A percentile compares a stretch with the other conserved stretches of the same genome.
These are phyloP conservation scores for Pycnomerus fuliginosus DNA, from an alignment of 2,888 invertebrate genomes.

Conservation along the genomic window DNA sequence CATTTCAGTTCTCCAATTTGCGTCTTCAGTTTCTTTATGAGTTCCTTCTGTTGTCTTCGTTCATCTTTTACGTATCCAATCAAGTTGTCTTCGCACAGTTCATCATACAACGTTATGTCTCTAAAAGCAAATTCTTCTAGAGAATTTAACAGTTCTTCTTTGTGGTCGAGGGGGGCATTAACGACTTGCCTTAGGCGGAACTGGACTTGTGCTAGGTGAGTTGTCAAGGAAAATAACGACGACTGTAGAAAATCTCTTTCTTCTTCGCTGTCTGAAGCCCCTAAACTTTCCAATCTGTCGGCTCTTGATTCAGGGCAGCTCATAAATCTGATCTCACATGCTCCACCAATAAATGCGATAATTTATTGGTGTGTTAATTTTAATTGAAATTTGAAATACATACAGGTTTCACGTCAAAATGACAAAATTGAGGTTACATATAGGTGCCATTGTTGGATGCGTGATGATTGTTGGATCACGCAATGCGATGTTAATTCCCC, in stretches of 20 bases:
- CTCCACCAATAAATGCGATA: no score
- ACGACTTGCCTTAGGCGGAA: constrained; percentile 81
- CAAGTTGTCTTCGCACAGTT: constrained; percentile 53
- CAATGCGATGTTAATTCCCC: no score
- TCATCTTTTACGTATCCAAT: constrained; percentile 46
- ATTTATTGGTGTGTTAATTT: no score
- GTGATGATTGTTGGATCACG: no score
- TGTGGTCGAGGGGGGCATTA: constrained; percentile 76
- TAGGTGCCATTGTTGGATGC: no score
- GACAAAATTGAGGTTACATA: no score
- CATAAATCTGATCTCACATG: no score
- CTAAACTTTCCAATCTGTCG: neutral
- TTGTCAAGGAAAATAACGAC: constrained; percentile 87
- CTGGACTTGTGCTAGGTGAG: constrained; percentile 95
- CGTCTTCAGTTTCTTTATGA: constrained; percentile 80
- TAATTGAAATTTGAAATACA: no score
- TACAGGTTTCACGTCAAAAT: no score
- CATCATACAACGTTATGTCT: constrained; percentile 69
- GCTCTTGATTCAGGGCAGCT: no score
- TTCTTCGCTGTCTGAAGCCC: neutral
- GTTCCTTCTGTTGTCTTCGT: constrained; percentile 60
- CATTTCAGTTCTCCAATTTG: constrained; percentile 86
- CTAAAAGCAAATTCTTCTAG: constrained; percentile 93
- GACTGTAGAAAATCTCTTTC: constrained; percentile 91
- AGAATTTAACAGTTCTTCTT: constrained; percentile 82